Base-by-base conservation (phyloP, 2,113 vertebrate genomes). In the Pteruthius melanotis region DNA sequence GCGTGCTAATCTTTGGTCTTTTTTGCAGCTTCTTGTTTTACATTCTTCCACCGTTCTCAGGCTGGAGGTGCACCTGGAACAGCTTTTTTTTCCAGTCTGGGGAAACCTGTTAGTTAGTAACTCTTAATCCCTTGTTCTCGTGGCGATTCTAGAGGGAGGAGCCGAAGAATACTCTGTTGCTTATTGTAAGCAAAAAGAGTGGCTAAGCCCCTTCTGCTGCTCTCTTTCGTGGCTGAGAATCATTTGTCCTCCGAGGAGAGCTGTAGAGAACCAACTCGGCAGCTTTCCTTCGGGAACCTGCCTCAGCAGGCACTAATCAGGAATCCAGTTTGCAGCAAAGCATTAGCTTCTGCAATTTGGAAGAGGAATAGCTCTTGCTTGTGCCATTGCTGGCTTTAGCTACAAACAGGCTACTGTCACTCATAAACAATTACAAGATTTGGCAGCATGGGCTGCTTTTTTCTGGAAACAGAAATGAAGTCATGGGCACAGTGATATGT, bases 341-440 rank as follows among this genome's bases (percentile, higher is more conserved):
- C 84, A 87, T 64, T 69, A 3, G 5, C 64, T 90, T 61, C 76
- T 92, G 83, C 63, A 26, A 6, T 92, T 89, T 90, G 93, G 91
- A 94, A 92, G 76, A 80, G 40, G 33, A 87, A 47, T 45, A 52
- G 66, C 54, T 44, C 60, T 92, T 92, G 14, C 11, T 91, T 94
- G 63, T 95, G 68, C 83, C 47, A 13, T 81, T 90, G 86, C 86
- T 94, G 96, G 83, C 95, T 63, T 61, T 77, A 85, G 72, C 76
- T 89, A 93, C 94, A 95, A 94, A 80, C 86, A 59, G 60, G 60
- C 95, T 90, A 87, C 86, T 96, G 93, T 94, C 60, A 33, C 60
- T 94, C 88, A 92, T 94, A 89, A 97, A 94, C 93, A 96, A 87
- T 94, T 70, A 44, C 86, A 91, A 93, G 91, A 92, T 92, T 91